These are phyloP conservation scores for Ooceraea biroi DNA, from an alignment of 1,140 invertebrate species.

Conservation along the genomic window DNA sequence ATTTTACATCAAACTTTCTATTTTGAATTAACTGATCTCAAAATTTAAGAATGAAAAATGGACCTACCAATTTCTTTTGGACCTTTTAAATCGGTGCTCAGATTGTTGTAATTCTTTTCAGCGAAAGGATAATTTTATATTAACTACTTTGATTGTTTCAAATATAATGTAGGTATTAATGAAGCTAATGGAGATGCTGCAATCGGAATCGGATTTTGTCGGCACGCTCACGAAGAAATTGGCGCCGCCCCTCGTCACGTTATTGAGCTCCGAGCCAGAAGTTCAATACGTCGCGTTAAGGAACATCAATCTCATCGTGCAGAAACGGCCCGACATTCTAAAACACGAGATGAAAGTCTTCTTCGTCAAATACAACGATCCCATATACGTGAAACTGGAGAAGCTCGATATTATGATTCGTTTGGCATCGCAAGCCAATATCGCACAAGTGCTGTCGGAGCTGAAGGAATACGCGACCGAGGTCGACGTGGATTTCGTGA, in stretches of 20 bases:
- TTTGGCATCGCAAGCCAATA: constrained; percentile 98
- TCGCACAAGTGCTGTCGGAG: constrained; percentile 99
- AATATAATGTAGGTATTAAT: constrained; percentile 89
- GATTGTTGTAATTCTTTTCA: background rate
- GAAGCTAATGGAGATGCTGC: constrained; percentile 99
- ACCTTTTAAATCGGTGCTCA: constrained; percentile 6
- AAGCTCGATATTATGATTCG: constrained; percentile 99
- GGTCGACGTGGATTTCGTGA: constrained; percentile 99
- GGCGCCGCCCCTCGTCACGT: constrained; percentile 99
- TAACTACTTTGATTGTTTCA: background rate
- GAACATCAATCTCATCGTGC: constrained; percentile 99
- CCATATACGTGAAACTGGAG: constrained; percentile 99
- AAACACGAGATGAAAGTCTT: constrained; percentile 99
- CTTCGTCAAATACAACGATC: constrained; percentile 99
- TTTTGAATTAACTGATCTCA: background rate
- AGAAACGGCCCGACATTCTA: constrained; percentile 99
- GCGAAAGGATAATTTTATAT: background rate
- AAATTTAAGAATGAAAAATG: constrained; percentile 24
- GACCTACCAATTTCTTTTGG: background rate
- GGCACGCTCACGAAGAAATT: constrained; percentile 98
- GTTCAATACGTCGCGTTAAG: constrained; percentile 99
- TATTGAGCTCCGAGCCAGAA: constrained; percentile 99
- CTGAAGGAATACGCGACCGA: constrained; percentile 99
- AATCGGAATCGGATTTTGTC: constrained; percentile 97
- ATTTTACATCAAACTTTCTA: background rate